Evolutionary conservation across 35 echinoderm and acorn worm species (phyloP).

Genomic region (Ophioderma brevispina): DNA sequence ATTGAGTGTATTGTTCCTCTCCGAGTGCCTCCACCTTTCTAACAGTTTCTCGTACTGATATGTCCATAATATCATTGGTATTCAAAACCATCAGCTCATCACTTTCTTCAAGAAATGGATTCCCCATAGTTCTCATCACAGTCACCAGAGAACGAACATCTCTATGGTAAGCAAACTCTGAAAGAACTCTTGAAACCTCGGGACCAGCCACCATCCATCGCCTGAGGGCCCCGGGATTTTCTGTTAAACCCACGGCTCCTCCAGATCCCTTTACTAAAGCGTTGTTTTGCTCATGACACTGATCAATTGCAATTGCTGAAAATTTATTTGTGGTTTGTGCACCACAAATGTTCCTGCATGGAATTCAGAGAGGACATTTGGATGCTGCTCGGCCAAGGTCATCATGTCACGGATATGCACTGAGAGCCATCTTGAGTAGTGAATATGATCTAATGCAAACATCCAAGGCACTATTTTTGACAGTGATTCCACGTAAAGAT

Average conservation of each 20-base stretch:
- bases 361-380: constrained; percentile 54
- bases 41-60: constrained; percentile 25
- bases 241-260: constrained; percentile 59
- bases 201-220: constrained; percentile 74
- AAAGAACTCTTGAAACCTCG: constrained; percentile 59
- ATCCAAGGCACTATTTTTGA: constrained; percentile 34
- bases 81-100: constrained; percentile 16
- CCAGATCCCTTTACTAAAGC: constrained; percentile 53
- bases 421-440: constrained; percentile 50
- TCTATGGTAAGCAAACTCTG: constrained; percentile 48
- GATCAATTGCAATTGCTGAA: constrained; percentile 70
- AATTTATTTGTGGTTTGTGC: constrained; percentile 48
- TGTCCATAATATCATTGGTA: constrained; percentile 35
- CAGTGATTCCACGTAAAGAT: constrained; percentile 43
- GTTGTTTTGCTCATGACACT: constrained; percentile 77
- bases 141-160: neutral
- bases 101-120: constrained; percentile 48
- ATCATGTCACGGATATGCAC: constrained; percentile 48
- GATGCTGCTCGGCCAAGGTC: constrained; percentile 24
- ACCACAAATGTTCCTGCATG: constrained; percentile 37
- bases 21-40: constrained; percentile 22
- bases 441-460: constrained; percentile 58
- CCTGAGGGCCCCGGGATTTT: constrained; percentile 58
- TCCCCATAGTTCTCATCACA: constrained; percentile 27
- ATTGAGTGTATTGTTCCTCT: constrained; percentile 28